Evolutionary conservation across 2,888 invertebrate genomes (phyloP), one percentile per base, ranked within the genome.

Genomic region (Tetranychus truncatus): DNA sequence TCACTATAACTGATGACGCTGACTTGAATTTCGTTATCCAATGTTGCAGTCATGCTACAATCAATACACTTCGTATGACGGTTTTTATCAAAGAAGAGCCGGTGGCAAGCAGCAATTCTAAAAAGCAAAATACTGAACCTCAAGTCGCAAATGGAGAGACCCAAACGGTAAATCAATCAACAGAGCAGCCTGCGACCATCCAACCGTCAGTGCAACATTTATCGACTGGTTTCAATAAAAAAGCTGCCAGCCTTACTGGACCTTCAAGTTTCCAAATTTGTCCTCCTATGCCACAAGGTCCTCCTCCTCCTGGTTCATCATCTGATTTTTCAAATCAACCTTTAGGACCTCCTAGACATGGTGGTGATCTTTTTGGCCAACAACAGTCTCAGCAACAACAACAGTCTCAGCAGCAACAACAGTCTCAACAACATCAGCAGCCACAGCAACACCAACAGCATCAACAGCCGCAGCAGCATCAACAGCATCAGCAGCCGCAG

Each of bases 1-100:
- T 89, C 78, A 88, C 88, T 72, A 88, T 89, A 79, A 87, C 87
- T 82, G 88, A 88, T 82, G 87, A 87, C 80, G 86, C 88, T 55
- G 89, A 89, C 82, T 82, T 89, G 77, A 85, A 87, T 0, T 88
- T 88, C 84, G 88, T 88, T 46, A 87, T 89, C 78, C 87, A 88
- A 80, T 87, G 87, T 80, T 87, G 87, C 80, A 84, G 87, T 34
- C 34, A 34, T 34, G 34, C 34, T 34, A 34, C 34, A 34, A 34
- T 34, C 4, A 34, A 34, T 66, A 86, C 88, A 77, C 82, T 88
- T 76, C 88, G 88, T 81, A 83, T 88, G 75, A 87, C 87, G 78
- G 84, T 88, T 75, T 84, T 88, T 81, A 83, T 84, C 9, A 45
- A 20, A 18, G 21, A 73, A 4, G 66, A 73, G 11, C 5, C 34